A percentile compares a stretch with the other conserved stretches of the same genome.
Evolutionary conservation across 1,140 invertebrate genomes (phyloP).

Genomic region (Drosophila watanabei): DNA sequence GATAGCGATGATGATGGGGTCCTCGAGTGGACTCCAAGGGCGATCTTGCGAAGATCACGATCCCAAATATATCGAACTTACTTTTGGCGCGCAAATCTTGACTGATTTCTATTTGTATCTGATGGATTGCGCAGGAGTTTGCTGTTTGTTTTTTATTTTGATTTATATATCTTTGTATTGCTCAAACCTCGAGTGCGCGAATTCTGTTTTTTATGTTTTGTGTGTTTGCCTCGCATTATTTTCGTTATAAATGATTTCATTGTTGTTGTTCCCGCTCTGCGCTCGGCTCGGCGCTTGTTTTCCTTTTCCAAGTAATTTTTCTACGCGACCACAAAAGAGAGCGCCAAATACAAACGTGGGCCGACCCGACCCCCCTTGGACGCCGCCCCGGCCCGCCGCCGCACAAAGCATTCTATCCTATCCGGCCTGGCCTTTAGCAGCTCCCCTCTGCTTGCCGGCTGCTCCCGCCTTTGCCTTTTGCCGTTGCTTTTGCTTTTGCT

Average conservation of each 20-base stretch:
- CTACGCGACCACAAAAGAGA: constrained; percentile 62
- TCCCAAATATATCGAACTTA: constrained; percentile 27
- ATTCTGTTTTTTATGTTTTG: constrained; percentile 19
- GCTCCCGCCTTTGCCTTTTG: constrained; percentile 22
- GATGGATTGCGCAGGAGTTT: constrained; percentile 16
- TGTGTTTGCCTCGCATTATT: constrained; percentile 48
- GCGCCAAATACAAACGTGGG: constrained; percentile 67
- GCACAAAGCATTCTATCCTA: constrained; percentile 68
- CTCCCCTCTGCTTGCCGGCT: constrained; percentile 13
- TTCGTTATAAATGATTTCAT: constrained; percentile 78
- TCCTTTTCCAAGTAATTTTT: constrained; percentile 76
- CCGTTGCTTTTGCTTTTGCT: constrained; percentile 41
- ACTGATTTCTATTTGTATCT: constrained; percentile 35
- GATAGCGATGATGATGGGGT: constrained; percentile 26
- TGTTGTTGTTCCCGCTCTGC: constrained; percentile 63
- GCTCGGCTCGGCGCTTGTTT: constrained; percentile 67
- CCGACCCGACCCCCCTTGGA: constrained; percentile 40
- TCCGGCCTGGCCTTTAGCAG: constrained; percentile 58
- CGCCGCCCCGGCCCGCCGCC: constrained; percentile 7
- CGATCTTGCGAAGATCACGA: constrained; percentile 36
- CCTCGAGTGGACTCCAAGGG: constrained; percentile 45
- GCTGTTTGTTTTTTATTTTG: constrained; percentile 10
- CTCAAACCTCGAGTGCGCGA: constrained; percentile 26
- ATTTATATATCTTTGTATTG: constrained; percentile 11
- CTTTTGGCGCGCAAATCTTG: constrained; percentile 63